Percentiles rank a stretch among this genome's conserved stretches.
Evolutionary conservation across 2,888 invertebrate species (phyloP).

Genomic region (Cactoblastis cactorum): DNA sequence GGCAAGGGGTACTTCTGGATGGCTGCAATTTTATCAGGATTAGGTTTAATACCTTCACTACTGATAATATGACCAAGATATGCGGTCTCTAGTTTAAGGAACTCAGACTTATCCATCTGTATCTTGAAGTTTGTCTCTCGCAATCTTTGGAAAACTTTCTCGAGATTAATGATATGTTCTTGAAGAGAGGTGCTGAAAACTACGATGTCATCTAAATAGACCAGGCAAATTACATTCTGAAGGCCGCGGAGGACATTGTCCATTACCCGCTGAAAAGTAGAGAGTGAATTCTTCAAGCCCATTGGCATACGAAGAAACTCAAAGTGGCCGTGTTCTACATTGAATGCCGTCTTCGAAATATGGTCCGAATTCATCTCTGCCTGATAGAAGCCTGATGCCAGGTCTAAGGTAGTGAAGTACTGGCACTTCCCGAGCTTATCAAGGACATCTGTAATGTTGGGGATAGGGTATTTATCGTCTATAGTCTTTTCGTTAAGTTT

Average conservation of each 20-base stretch:
- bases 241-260: constrained; percentile 13
- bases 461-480: no score
- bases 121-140: constrained; percentile 25
- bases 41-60: constrained; percentile 20
- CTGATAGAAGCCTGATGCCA: constrained; percentile 15
- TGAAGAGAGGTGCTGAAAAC: constrained; percentile 25
- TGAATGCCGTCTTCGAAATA: constrained; percentile 17
- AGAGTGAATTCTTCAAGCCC: no score
- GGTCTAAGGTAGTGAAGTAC: no score
- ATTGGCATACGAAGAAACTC: constrained; percentile 17
- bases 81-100: constrained; percentile 21
- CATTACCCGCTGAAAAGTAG: constrained; percentile 16
- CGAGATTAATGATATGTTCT: no score
- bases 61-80: constrained; percentile 18
- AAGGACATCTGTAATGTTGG: no score
- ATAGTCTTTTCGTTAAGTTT: no score
- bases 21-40: no score
- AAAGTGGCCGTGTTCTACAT: constrained; percentile 18
- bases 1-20: not conserved
- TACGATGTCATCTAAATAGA: constrained; percentile 14
- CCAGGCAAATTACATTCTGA: constrained; percentile 8
- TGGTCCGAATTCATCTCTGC: constrained; percentile 12
- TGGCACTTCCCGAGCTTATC: no score
- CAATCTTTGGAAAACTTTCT: no score
- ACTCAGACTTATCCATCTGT: no score